Conservation (phyloP, 1,140 invertebrate genomes). For the Pachyrhynchus sulphureomaculatus region DNA sequence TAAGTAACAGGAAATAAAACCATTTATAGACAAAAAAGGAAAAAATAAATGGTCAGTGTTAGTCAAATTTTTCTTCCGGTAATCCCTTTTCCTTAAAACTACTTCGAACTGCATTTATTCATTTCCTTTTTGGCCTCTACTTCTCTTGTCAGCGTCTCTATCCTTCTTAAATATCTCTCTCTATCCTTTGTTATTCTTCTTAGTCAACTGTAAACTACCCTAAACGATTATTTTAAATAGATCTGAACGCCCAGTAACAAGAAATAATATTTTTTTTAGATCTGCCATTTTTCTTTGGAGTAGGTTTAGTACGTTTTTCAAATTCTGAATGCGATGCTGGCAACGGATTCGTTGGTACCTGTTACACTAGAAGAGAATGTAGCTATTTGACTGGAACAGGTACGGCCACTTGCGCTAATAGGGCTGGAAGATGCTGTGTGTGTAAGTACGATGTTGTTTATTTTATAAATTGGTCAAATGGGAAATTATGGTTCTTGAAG, state of each 20-base stretch:
- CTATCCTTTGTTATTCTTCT: no score
- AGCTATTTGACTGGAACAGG: slow-evolving; percentile 65
- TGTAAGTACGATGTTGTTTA: slow-evolving; percentile 61
- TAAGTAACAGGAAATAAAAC: neutral
- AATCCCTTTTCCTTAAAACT: no score
- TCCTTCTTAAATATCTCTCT: no score
- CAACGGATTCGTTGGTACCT: slow-evolving; percentile 70
- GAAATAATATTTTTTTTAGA: slow-evolving; percentile 49
- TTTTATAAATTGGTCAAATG: no score
- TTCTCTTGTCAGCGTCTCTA: no score
- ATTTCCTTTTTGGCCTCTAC: no score
- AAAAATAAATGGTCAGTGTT: no score
- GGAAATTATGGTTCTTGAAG: no score
- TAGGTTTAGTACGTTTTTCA: slow-evolving; percentile 69
- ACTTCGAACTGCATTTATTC: no score
- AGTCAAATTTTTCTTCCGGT: no score
- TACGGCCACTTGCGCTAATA: slow-evolving; percentile 69
- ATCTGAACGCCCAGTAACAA: neutral
- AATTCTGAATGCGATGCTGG: slow-evolving; percentile 65
- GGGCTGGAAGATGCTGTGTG: slow-evolving; percentile 71
- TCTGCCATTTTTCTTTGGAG: slow-evolving; percentile 30
- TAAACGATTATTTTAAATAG: neutral
- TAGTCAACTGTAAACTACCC: no score
- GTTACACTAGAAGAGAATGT: slow-evolving; percentile 74
- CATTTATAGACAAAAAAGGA: neutral